These are phyloP conservation scores for Drosophila melanosoma DNA, from an alignment of 2,888 invertebrate genomes.

Conservation along the genomic window DNA sequence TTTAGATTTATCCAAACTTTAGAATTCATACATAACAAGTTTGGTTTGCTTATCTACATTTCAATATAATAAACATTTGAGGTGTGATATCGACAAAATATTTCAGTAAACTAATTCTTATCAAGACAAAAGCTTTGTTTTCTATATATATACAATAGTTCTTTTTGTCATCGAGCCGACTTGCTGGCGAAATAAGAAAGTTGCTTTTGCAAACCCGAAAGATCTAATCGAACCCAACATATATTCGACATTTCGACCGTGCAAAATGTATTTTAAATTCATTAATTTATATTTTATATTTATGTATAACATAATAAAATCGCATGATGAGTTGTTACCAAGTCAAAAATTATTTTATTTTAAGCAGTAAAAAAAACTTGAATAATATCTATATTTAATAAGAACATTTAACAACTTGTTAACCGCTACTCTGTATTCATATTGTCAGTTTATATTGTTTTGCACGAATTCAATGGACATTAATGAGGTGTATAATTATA, in stretches of 20 bases:
- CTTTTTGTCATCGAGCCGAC: background rate
- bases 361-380: background rate
- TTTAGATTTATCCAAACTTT: background rate
- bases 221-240: background rate
- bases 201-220: background rate
- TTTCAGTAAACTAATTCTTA: background rate
- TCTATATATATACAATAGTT: background rate
- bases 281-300: too few relatives aligned
- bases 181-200: background rate
- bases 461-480: background rate
- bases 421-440: background rate
- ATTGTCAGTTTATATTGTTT: background rate
- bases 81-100: background rate
- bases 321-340: background rate
- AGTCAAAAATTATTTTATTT: background rate
- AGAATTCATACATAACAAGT: background rate
- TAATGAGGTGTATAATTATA: background rate
- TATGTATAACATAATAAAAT: background rate
- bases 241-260: background rate
- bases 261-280: background rate
- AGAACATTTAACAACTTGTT: background rate
- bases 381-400: background rate
- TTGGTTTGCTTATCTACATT: background rate
- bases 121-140: background rate
- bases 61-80: background rate